Base-by-base conservation (phyloP, 2,888 invertebrate species). In the Diarsia brunnea region DNA sequence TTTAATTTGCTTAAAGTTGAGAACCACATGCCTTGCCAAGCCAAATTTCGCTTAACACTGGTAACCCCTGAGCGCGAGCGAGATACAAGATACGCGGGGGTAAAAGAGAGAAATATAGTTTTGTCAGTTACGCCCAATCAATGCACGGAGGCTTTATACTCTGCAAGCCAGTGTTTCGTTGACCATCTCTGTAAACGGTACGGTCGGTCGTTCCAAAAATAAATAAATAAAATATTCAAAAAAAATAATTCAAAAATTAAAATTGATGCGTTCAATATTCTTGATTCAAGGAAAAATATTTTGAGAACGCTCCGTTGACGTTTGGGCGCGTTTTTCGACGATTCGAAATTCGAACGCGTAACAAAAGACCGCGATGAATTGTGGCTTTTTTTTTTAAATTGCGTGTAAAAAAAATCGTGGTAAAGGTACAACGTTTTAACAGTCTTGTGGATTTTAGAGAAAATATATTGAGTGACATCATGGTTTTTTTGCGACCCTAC, bases 81-180 rank as follows among this genome's bases (percentile, higher is more conserved):
- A 83, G 93, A 94, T 74, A 76, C 82, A 66, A 76, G 53, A 88
- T 78, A 68, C 55, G 49, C 70, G 84, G 0, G 94, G 14, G 31
- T 61, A 91, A 95, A 67, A 66, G 93, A 88, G 95, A 95, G 88
- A 85, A 72, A 55, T 73, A 87, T 84, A 94, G 70, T 69, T 87
- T 80, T 79, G 88, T 84, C 80, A 95, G 95, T 93, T 96, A 92
- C 95, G 94, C 94, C 96, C 93, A 96, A 96, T 96, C 96, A 95
- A 96, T 96, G 96, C 95, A 95, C 92, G 93, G 91, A 93, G 92
- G 93, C 93, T 92, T 91, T 87, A 89, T 88, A 91, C 89, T 91
- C 95, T 95, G 95, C 95, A 95, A 92, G 91, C 93, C 89, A 96
- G 96, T 96, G 91, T 94, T 90, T 90, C 94, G 93, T 91, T 93